Base-by-base conservation (phyloP, 2,113 vertebrate genomes). In the Pycnonotus jocosus region DNA sequence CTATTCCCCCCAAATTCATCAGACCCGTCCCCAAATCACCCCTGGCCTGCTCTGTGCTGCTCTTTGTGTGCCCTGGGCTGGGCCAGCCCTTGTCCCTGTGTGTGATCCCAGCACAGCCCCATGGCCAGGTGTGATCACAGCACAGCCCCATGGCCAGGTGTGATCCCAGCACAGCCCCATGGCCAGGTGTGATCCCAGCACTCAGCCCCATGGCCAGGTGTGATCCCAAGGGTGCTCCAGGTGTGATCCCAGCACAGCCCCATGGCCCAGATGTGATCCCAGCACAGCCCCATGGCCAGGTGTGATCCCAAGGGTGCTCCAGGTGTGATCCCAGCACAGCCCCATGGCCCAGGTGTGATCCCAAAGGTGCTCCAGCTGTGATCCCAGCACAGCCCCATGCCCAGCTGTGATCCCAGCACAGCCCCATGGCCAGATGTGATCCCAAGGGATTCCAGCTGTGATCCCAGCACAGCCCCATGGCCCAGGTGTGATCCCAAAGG, bases 121-220 rank as follows among this genome's bases (percentile, higher is more conserved):
- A 38, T 38, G 38, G 38, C 47, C 48, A 15, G 30, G 53, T 6
- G 17, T 0, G 27, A 37, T 12, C n/a, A n/a, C n/a, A n/a, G n/a
- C n/a, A n/a, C n/a, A n/a, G n/a, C n/a, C 33, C 33, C 12, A 2
- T 0, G 4, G 47, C 27, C 69, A 2, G 1, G 40, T 2, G 18
- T 0, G 16, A 47, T 13, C 60, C 69, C 6, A 1, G 20, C 44
- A n/a, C 40, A n/a, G n/a, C n/a, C n/a, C n/a, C n/a, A n/a, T n/a
- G 42, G 24, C 47, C 48, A 15, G 30, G 53, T 6, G 17, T 0
- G 27, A 37, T 12, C 33, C 33, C 12, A 2, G n/a, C n/a, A n/a
- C n/a, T n/a, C n/a, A n/a, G n/a, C n/a, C n/a, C n/a, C n/a, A n/a
- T n/a, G n/a, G 24, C 47, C 48, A 15, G 30, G 53, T 6, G 17